These are phyloP conservation scores for Xestia xanthographa DNA, from an alignment of 2,888 invertebrate genomes.

Conservation along the genomic window DNA sequence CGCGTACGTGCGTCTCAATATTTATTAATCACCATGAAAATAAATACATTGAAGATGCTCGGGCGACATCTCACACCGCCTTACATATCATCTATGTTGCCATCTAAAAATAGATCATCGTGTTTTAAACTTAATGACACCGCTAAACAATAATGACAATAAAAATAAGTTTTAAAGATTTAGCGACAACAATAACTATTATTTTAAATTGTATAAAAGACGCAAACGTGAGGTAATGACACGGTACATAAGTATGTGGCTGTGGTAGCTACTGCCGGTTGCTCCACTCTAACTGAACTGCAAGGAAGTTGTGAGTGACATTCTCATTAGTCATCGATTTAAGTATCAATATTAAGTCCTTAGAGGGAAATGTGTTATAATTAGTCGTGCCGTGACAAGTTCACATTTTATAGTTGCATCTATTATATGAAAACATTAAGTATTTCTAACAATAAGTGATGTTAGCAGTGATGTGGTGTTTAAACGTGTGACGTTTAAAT, in stretches of 20 bases:
- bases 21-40: slow-evolving; percentile 86
- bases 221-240: slow-evolving; percentile 87
- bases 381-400: slow-evolving; percentile 60
- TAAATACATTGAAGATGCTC: slow-evolving; percentile 86
- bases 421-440: slow-evolving; percentile 52
- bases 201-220: slow-evolving; percentile 83
- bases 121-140: slow-evolving; percentile 84
- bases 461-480: slow-evolving; percentile 75
- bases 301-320: slow-evolving; percentile 47
- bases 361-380: slow-evolving; percentile 46
- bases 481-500: slow-evolving; percentile 61
- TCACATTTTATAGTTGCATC: slow-evolving; percentile 58
- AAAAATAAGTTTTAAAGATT: slow-evolving; percentile 84
- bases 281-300: slow-evolving; percentile 82
- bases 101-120: slow-evolving; percentile 84
- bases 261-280: slow-evolving; percentile 73
- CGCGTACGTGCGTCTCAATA: slow-evolving; percentile 88
- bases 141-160: slow-evolving; percentile 83
- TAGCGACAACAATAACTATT: slow-evolving; percentile 88
- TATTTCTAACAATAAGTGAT: slow-evolving; percentile 68
- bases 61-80: slow-evolving; percentile 79
- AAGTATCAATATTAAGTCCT: slow-evolving; percentile 32
- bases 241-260: slow-evolving; percentile 80
- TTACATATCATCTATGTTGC: slow-evolving; percentile 84
- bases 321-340: slow-evolving; percentile 22